Base-by-base conservation (phyloP, 1,140 invertebrate genomes). In the Bombus superbus region DNA sequence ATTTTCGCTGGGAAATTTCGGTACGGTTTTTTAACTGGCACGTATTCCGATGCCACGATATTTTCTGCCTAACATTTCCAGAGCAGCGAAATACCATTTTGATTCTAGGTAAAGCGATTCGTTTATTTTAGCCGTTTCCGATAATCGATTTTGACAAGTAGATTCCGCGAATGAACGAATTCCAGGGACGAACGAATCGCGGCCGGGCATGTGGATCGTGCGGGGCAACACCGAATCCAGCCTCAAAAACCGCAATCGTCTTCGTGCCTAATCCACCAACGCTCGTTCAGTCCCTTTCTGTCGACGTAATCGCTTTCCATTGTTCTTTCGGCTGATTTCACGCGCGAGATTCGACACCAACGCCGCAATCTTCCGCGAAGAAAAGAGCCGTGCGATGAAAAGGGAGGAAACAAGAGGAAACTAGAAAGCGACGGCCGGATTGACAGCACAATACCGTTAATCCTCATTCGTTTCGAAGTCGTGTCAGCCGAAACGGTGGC, bases 401-500 rank as follows among this genome's bases (percentile, higher is more conserved):
- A 85, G 47, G 81, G 44, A 59, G 57, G 81, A 81, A 87, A 83
- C 79, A 87, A 86, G 86, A 69, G 83, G 68, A 59, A 66, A 75
- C 79, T 53, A 73, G 83, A 66, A 35, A 86, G 71, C 47, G 72
- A 44, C 64, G 68, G 68, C 57, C 59, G 81, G 88, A 89, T 90
- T 88, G 89, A 90, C 90, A 90, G 83, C 87, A 91, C 90, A 91
- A 91, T 91, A 88, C 86, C 87, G 89, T 91, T 91, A 91, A 91
- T 91, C 90, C 87, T 90, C 84, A 88, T 91, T 77, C 84, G 89
- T 90, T 91, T 90, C 83, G 87, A 88, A 91, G 81, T 85, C 81
- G 87, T 71, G 85, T 82, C 78, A 62, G 68, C 68, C 82, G 71
- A 82, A 77, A 81, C 68, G 62, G 77, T 59, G 32, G 28, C 57